Conservation (phyloP, 2,113 vertebrate genomes). For the Rhinoptilus africanus region DNA sequence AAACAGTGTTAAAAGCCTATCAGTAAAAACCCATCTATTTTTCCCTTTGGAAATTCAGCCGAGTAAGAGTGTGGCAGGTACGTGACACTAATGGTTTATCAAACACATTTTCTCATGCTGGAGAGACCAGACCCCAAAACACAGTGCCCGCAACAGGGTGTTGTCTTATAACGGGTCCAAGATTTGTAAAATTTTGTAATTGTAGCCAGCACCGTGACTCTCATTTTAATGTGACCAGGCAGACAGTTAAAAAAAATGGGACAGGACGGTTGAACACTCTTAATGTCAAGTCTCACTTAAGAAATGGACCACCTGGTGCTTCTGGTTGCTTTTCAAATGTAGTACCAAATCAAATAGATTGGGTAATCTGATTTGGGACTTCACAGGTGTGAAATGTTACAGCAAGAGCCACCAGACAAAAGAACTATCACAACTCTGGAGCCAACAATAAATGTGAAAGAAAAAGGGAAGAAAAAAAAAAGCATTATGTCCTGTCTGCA, state of each 20-base stretch:
- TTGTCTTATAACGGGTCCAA: background rate
- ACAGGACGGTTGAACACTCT: background rate
- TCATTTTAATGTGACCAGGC: background rate
- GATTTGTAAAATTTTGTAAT: background rate
- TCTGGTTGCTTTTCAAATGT: constrained; percentile 22
- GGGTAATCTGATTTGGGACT: background rate
- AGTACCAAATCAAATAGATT: background rate
- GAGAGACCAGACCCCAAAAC: background rate
- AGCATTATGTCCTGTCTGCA: background rate
- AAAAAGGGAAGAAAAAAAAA: background rate
- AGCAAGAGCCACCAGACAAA: background rate
- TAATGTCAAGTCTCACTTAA: background rate
- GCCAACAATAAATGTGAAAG: background rate
- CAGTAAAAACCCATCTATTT: background rate
- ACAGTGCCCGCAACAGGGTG: background rate
- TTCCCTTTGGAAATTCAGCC: background rate
- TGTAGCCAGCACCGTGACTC: background rate
- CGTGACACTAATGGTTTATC: background rate
- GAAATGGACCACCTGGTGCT: background rate
- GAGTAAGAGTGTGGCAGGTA: background rate
- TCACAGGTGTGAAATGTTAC: background rate
- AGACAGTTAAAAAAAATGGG: background rate
- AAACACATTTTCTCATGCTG: background rate
- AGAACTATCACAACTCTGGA: background rate
- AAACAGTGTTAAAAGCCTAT: background rate